Evolutionary conservation across 2,888 invertebrate species (phyloP).

Genomic region (Tridacna gigas): DNA sequence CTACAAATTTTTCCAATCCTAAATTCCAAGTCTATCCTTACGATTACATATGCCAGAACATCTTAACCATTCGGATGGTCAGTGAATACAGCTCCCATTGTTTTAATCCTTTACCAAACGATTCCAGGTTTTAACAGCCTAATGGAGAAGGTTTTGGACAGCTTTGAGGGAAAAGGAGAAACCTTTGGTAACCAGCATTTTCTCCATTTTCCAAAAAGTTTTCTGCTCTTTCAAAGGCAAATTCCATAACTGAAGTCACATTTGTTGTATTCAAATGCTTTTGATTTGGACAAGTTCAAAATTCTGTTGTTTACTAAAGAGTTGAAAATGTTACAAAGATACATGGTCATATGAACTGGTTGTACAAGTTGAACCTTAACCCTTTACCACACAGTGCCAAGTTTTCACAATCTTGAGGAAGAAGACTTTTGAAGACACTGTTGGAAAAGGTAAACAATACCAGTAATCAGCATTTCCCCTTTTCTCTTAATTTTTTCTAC

Average conservation of each 20-base stretch:
- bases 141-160: neutral
- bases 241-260: neutral
- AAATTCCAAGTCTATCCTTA: too few relatives aligned
- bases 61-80: too few relatives aligned
- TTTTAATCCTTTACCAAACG: too few relatives aligned
- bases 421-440: neutral
- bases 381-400: neutral
- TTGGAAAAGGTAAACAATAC: neutral
- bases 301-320: neutral
- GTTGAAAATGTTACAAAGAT: neutral
- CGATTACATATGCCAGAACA: too few relatives aligned
- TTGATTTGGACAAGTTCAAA: neutral
- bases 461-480: neutral
- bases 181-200: neutral
- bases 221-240: neutral
- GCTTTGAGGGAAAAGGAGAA: neutral
- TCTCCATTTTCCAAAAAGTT: neutral
- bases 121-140: too few relatives aligned
- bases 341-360: neutral
- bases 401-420: neutral
- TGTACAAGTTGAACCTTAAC: neutral
- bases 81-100: too few relatives aligned
- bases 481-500: neutral
- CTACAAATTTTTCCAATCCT: too few relatives aligned
- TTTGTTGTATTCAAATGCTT: neutral